Evolutionary conservation across 2,888 invertebrate genomes (phyloP), one percentile per base, ranked within the genome.

Genomic region (Magallana nippona): DNA sequence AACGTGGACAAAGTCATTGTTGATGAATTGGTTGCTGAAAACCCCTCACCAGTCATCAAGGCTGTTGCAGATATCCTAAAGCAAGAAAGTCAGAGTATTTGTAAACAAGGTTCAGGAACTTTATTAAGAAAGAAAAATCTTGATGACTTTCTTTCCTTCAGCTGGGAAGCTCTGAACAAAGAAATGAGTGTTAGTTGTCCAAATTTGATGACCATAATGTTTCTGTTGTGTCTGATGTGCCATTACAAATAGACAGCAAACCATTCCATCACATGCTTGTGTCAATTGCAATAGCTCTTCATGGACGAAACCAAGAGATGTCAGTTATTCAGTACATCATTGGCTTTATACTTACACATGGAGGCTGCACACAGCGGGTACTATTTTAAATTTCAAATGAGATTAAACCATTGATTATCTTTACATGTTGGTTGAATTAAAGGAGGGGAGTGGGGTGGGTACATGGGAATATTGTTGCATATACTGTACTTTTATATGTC

Each of bases 281-380:
- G 27, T 32, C 79, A 32, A 55, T 55, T 55, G 79, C 55, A 44
- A n/a, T 79, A n/a, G 44, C 10, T 11, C 55, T 79, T 27, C 79
- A 79, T 55, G 56, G 55, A 0, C 79, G 79, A 13, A 79, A 44
- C 55, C 79, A 79, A 22, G 79, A 79, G 55, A 79, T 79, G 79
- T 79, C 79, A 79, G 22, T 79, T 17, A 55, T 79, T 17, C 79
- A 79, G 79, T 79, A 79, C 55, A 79, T 79, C n/a, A 55, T 79
- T 15, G 79, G 79, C 17, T 55, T 79, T 44, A 55, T 79, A 32
- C 55, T 79, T 1, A 55, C 55, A 55, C 79, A 79, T 79, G 55
- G 79, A 32, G 79, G 44, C 15, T 79, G 79, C 55, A 79, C 79
- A 44, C n/a, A 13, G 55, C 44, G 79, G 79, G 79, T 79, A 55